phyloP scores from a whole-genome alignment of 2,113 vertebrate species.

The Galemys pyrenaicus region DNA sequence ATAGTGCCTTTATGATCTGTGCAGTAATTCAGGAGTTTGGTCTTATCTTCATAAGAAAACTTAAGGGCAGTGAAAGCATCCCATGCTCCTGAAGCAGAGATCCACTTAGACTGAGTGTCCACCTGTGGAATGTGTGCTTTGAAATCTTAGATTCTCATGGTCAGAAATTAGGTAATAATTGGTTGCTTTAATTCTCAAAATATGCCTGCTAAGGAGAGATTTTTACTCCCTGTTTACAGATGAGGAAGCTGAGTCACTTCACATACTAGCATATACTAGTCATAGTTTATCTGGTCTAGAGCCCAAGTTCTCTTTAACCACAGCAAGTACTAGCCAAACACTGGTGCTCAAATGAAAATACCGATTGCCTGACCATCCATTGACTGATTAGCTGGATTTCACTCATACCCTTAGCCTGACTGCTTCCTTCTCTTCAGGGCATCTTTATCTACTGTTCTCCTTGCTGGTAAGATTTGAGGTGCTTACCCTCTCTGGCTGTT shows the following conservation, averaged over 20 bases:
- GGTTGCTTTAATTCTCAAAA: background rate
- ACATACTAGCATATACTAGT: background rate
- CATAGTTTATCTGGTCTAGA: background rate
- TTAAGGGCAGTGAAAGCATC: background rate
- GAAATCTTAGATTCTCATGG: background rate
- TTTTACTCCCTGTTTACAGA: background rate
- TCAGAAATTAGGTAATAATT: background rate
- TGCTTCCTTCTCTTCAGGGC: background rate
- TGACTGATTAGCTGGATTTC: background rate
- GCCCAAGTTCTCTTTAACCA: background rate
- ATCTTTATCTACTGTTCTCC: background rate
- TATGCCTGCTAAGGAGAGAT: background rate
- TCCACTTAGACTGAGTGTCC: background rate
- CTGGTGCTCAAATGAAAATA: background rate
- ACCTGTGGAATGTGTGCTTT: background rate
- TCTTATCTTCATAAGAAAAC: background rate
- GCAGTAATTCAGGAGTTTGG: background rate
- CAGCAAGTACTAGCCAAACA: background rate
- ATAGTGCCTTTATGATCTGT: background rate
- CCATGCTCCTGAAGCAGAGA: background rate
- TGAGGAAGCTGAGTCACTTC: background rate
- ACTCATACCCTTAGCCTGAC: rapidly evolving
- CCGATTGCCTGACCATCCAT: background rate
- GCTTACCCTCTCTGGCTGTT: background rate
- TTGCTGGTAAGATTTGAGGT: background rate